Evolutionary conservation across 2,797 vertebrate genomes (phyloP).

Genomic region (Acridotheres tristis): DNA sequence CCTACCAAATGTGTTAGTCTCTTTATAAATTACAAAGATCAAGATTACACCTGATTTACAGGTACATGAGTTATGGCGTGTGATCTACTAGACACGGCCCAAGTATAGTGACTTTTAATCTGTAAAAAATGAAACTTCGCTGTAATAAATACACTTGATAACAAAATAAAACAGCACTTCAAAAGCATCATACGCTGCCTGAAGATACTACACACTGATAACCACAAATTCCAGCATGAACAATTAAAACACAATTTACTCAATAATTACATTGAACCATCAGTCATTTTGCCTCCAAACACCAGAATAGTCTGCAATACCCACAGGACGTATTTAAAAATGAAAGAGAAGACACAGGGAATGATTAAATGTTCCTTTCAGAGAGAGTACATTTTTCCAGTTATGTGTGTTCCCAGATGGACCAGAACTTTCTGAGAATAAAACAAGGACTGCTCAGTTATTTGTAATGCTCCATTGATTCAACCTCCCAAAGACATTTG

Average conservation of each 20-base stretch:
- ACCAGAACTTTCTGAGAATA: not conserved
- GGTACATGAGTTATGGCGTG: accelerated
- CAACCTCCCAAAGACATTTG: not conserved
- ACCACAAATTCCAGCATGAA: not conserved
- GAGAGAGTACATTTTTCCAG: not conserved
- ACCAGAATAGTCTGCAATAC: not conserved
- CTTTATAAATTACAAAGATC: not conserved
- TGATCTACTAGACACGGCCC: not conserved
- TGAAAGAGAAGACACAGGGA: not conserved
- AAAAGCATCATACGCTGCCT: not conserved
- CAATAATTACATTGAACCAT: not conserved
- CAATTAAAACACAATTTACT: not conserved
- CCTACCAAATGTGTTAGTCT: not conserved
- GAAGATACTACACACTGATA: not conserved
- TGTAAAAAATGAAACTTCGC: not conserved
- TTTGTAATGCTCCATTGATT: not conserved
- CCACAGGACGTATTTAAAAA: not conserved
- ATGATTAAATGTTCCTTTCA: not conserved
- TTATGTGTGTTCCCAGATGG: not conserved
- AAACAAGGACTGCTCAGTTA: not conserved
- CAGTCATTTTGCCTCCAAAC: not conserved
- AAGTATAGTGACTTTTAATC: not conserved
- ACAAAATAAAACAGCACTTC: not conserved
- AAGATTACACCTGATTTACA: not conserved
- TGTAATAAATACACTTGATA: not conserved